Percentiles rank a stretch among this genome's conserved stretches.
phyloP scores from a whole-genome alignment of 2,888 invertebrate genomes.

The Poecilus cupreus region DNA sequence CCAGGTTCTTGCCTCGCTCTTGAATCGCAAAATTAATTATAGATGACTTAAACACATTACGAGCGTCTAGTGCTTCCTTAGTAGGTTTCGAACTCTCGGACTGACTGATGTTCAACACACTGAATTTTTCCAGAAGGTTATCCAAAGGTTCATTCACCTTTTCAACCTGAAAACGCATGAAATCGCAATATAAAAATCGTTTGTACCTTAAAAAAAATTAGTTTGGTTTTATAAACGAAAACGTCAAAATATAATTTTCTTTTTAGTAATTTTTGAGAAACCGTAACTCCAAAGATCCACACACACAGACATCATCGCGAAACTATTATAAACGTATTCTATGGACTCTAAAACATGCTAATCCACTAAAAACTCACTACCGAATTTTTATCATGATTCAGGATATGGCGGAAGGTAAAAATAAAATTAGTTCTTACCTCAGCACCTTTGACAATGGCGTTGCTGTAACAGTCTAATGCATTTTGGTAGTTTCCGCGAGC shows the following conservation, averaged over 20 bases:
- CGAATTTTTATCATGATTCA: too few species aligned
- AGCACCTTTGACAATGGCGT: conserved; percentile 76
- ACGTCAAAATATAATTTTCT: too few species aligned
- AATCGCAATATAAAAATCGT: too few species aligned
- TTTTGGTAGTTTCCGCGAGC: conserved; percentile 74
- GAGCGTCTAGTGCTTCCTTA: conserved; percentile 72
- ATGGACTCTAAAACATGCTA: too few species aligned
- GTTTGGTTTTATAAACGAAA: too few species aligned
- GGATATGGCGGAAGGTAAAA: not conserved
- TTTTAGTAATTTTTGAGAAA: too few species aligned
- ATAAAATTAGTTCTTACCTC: conserved; percentile 70
- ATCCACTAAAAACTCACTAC: too few species aligned
- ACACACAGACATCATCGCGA: too few species aligned
- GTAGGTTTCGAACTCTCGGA: conserved; percentile 66
- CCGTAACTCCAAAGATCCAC: too few species aligned
- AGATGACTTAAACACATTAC: conserved; percentile 77
- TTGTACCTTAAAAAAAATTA: too few species aligned
- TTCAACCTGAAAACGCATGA: conserved; percentile 70
- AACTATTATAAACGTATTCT: too few species aligned
- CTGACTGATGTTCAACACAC: conserved; percentile 76
- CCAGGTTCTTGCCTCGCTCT: conserved; percentile 64
- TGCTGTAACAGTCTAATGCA: conserved; percentile 77
- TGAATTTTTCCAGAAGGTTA: conserved; percentile 76
- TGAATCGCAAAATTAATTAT: conserved; percentile 77
- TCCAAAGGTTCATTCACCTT: conserved; percentile 75